Conservation (phyloP, 2,888 invertebrate genomes). For the Dryobotodes eremita region DNA sequence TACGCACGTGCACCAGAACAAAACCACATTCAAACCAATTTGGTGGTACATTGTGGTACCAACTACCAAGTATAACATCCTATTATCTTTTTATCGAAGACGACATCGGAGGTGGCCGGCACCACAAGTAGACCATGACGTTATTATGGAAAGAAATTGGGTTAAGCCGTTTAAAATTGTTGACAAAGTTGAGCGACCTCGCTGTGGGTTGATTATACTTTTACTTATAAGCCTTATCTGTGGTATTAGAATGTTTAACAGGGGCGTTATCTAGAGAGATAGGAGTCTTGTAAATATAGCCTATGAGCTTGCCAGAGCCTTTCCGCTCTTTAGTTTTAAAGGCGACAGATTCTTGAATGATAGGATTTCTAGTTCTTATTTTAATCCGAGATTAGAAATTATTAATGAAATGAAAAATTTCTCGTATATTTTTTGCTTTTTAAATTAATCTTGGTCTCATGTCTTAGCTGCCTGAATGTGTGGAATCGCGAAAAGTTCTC, state of each 20-base stretch:
- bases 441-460: no score
- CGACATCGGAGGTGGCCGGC: conserved; percentile 76
- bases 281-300: conserved; percentile 51
- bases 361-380: neutral
- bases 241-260: conserved; percentile 60
- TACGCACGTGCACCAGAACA: conserved; percentile 28
- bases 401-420: no score
- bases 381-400: neutral
- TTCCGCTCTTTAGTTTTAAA: conserved; percentile 17
- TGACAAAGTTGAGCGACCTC: conserved; percentile 68
- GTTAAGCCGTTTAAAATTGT: conserved; percentile 79
- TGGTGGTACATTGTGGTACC: neutral
- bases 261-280: conserved; percentile 57
- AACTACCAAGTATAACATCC: conserved; percentile 40
- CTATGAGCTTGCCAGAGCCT: conserved; percentile 22
- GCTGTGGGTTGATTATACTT: conserved; percentile 60
- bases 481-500: no score
- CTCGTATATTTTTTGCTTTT: no score
- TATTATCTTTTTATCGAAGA: conserved; percentile 77
- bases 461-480: no score
- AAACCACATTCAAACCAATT: conserved; percentile 22
- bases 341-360: neutral
- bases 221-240: conserved; percentile 63
- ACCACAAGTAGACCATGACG: conserved; percentile 84
- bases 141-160: conserved; percentile 87